Base-by-base conservation (phyloP, 2,113 vertebrate genomes). In the Raja brachyura region DNA sequence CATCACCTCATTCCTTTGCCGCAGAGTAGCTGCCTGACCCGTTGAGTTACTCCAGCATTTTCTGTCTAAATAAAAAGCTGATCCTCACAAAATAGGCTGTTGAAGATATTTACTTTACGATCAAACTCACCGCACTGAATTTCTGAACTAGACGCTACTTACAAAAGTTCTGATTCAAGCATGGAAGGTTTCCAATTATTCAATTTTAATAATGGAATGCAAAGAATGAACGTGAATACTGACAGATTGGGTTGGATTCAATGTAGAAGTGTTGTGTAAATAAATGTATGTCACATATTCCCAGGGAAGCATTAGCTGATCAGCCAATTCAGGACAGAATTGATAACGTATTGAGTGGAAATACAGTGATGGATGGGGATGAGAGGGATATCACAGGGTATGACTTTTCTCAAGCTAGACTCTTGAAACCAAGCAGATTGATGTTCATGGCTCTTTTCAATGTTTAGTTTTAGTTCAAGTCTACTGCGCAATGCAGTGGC, bases 251-350 rank as follows among this genome's bases (percentile, higher is more conserved):
- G n/a, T 61, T 63, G 28, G 83, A 86, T 18, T 61, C 28, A 63
- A 86, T 63, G 11, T 59, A 86, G 28, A 63, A 13, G 22, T 83
- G 28, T 8, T 10, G 22, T 59, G 39, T 48, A 48, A 3, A 28
- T 59, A 63, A 86, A 86, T n/a, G 56, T 63, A 59, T 63, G 1
- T 11, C n/a, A n/a, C 33, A 86, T 86, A 86, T n/a, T 63, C 10
- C 56, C 5, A 63, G 83, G 28, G 13, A 86, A 63, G 28, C 56
- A 86, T 31, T 11, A 11, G 22, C 25, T n/a, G 54, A 61, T 61
- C 81, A 86, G 56, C 81, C 59, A 86, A 86, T 86, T 86, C 56
- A 61, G 81, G 25, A 86, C 9, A 86, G 13, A 86, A 86, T 86
- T n/a, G 56, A 59, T 61, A 11, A 61, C 28, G 10, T 86, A n/a